phyloP scores from a whole-genome alignment of 2,888 invertebrate species.

The Plagodis pulveraria region DNA sequence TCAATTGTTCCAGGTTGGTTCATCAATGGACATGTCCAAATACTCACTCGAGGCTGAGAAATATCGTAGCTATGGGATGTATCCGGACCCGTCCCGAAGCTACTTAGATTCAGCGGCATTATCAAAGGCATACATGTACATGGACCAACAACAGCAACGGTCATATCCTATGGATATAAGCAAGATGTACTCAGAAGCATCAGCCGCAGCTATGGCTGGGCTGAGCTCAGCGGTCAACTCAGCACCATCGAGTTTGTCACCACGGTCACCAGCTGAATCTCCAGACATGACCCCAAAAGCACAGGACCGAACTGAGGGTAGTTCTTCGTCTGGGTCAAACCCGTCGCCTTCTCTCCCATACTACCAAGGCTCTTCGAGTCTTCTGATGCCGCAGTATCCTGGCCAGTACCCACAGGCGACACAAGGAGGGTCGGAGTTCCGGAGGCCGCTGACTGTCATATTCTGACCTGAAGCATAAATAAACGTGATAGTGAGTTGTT shows the following conservation, averaged over 20 bases:
- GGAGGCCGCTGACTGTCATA: slow-evolving; percentile 91
- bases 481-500: slow-evolving; percentile 41
- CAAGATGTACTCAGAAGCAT: slow-evolving; percentile 88
- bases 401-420: slow-evolving; percentile 83
- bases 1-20: slow-evolving; percentile 86
- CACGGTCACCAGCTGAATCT: slow-evolving; percentile 81
- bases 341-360: slow-evolving; percentile 86
- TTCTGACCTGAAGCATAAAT: slow-evolving; percentile 89
- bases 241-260: slow-evolving; percentile 75
- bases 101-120: slow-evolving; percentile 90
- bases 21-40: slow-evolving; percentile 91
- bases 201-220: slow-evolving; percentile 85
- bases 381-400: slow-evolving; percentile 89
- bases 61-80: slow-evolving; percentile 91
- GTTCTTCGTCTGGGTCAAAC: slow-evolving; percentile 86
- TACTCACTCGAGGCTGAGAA: slow-evolving; percentile 92
- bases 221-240: slow-evolving; percentile 73
- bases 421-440: slow-evolving; percentile 88
- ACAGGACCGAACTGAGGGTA: slow-evolving; percentile 82
- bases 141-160: slow-evolving; percentile 86
- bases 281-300: slow-evolving; percentile 81
- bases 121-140: slow-evolving; percentile 91
- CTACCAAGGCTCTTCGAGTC: slow-evolving; percentile 84
- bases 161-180: slow-evolving; percentile 87
- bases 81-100: slow-evolving; percentile 89